Evolutionary conservation across 2,888 invertebrate species (phyloP).

Genomic region (Hemistola chrysoprasaria): DNA sequence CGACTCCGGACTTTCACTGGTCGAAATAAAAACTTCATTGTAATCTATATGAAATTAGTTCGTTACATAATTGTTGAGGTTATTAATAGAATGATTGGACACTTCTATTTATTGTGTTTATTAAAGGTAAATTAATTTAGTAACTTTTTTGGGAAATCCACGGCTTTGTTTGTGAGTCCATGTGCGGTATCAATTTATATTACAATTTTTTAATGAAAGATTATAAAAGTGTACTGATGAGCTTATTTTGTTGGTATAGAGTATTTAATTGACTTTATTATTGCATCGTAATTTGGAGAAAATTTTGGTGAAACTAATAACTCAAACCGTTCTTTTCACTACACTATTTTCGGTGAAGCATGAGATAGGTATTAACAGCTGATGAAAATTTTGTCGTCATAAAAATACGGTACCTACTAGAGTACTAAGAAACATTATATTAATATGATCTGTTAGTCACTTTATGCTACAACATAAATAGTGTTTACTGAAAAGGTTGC

Average conservation of each 20-base stretch:
- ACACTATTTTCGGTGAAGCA: no score
- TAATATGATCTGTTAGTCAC: no score
- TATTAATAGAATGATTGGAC: conserved; percentile 37
- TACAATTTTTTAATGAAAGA: conserved; percentile 13
- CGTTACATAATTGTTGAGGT: conserved; percentile 38
- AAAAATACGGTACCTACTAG: no score
- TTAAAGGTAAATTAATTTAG: conserved; percentile 26
- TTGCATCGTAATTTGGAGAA: not conserved
- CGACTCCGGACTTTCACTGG: conserved; percentile 48
- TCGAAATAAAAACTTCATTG: conserved; percentile 28
- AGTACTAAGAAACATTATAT: no score
- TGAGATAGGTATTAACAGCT: no score
- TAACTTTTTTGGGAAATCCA: conserved; percentile 14
- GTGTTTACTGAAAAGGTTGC: no score
- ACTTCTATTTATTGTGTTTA: conserved; percentile 19
- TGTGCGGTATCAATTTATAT: conserved; percentile 19
- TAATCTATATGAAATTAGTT: conserved; percentile 48
- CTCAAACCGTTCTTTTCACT: no score
- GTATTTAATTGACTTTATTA: not conserved
- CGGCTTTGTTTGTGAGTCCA: conserved; percentile 23
- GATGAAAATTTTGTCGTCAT: no score
- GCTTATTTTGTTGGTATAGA: not conserved
- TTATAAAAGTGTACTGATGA: conserved; percentile 9
- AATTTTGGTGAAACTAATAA: no score
- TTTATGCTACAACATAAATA: no score